Conservation (phyloP, 2,113 vertebrate species). For the Corythaeola cristata region DNA sequence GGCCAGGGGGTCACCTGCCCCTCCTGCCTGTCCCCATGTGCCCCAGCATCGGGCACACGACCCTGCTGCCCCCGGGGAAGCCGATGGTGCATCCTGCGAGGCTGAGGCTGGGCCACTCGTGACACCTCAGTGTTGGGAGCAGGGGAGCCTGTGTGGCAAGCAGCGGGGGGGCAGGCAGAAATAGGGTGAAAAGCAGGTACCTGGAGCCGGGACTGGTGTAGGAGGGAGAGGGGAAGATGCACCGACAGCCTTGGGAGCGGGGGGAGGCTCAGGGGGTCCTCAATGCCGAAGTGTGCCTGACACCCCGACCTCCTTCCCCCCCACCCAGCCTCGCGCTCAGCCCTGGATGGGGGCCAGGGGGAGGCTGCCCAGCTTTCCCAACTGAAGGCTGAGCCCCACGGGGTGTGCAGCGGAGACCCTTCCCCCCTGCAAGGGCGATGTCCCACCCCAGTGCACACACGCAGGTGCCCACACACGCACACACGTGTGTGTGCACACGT, state of each 20-base stretch:
- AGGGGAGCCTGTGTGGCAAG: background rate
- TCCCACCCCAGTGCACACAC: background rate
- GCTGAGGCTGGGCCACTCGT: background rate
- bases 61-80: background rate
- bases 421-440: rapidly evolving
- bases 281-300: background rate
- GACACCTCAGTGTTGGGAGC: background rate
- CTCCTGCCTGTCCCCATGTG: background rate
- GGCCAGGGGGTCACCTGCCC: background rate
- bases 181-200: rapidly evolving
- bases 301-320: background rate
- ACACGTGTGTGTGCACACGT: rapidly evolving
- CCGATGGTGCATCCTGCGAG: rapidly evolving
- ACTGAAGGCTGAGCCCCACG: background rate
- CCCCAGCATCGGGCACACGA: rapidly evolving
- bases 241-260: rapidly evolving
- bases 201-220: background rate
- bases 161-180: background rate
- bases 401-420: background rate
- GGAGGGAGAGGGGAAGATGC: background rate
- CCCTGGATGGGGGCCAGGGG: no score
- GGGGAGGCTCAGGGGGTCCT: background rate
- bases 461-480: background rate
- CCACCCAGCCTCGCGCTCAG: rapidly evolving
- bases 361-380: background rate